Base-by-base conservation (phyloP, 2,888 invertebrate species). In the Miltochrista miniata region DNA sequence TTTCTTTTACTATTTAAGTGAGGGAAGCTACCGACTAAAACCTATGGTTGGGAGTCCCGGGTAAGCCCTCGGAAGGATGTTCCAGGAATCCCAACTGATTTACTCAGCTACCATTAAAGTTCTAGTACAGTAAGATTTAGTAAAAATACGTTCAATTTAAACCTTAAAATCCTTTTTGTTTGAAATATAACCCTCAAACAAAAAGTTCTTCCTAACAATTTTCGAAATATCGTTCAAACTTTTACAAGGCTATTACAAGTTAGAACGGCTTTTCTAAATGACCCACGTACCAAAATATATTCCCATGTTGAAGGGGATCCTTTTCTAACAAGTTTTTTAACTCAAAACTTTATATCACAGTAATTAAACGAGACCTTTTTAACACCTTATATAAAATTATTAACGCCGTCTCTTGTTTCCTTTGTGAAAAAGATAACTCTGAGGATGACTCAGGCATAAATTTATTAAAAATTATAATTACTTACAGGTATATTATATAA, bases 221-320 rank as follows among this genome's bases (percentile, higher is more conserved):
- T n/a, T 36, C 30, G 12, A 12, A 41, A 48, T 31, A 41, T 12
- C 15, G 33, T 37, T 15, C 35, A 24, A 31, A 47, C 39, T 57
- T 56, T 54, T 15, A 13, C 30, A 38, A 61, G 47, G 52, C 52
- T 53, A 54, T 61, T 41, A 52, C 38, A 51, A 57, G 61, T 64
- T 55, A 49, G n/a, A 53, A 61, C 50, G 50, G 48, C 50, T 56
- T 60, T 45, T 64, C 43, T 29, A 41, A 56, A 56, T 52, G 46
- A 50, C 48, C 48, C 18, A 13, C 41, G 40, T 39, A 14, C 38
- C 48, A 37, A 49, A 53, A 24, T 24, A 24, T 24, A 24, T 45
- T 36, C 47, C 53, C 53, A 38, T 43, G 40, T 44, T 40, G 48
- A 45, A 39, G 35, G 35, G 42, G 43, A 43, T 48, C 46, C 37